phyloP scores from a whole-genome alignment of 2,113 vertebrate genomes.

The Xenotilapia caudafasciata region DNA sequence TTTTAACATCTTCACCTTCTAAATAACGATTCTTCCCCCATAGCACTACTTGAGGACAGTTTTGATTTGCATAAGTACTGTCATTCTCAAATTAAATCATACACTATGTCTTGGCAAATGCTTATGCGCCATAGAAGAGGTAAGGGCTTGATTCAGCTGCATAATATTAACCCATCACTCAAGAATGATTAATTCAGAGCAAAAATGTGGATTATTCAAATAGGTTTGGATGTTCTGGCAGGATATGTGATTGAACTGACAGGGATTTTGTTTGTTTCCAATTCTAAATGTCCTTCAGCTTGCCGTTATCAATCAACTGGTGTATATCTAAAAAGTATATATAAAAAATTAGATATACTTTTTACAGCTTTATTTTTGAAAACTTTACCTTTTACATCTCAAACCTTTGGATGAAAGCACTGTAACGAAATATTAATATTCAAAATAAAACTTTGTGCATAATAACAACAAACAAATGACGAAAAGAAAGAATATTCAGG shows the following conservation, averaged over 20 bases:
- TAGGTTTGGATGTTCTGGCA: background rate
- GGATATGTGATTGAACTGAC: background rate
- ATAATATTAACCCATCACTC: conserved; percentile 12
- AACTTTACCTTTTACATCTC: background rate
- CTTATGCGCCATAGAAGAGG: background rate
- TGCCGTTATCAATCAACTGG: background rate
- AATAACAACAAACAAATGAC: background rate
- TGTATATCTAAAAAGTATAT: background rate
- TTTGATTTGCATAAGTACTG: conserved; percentile 3
- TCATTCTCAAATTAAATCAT: conserved; percentile 12
- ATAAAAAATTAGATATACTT: background rate
- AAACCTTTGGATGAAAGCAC: background rate
- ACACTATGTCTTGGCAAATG: background rate
- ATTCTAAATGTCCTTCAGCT: background rate
- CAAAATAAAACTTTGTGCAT: background rate
- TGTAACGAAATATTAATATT: background rate
- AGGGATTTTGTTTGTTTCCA: background rate
- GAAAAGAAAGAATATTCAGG: background rate
- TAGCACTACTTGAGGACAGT: background rate
- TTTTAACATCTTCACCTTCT: background rate
- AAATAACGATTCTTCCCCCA: background rate
- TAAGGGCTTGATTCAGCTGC: conserved; percentile 1
- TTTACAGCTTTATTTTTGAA: background rate
- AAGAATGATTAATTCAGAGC: conserved; percentile 17
- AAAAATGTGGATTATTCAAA: conserved; percentile 38